Evolutionary conservation across 2,888 invertebrate genomes (phyloP), one percentile per base, ranked within the genome.

Genomic region (Ornithoptera alexandrae): DNA sequence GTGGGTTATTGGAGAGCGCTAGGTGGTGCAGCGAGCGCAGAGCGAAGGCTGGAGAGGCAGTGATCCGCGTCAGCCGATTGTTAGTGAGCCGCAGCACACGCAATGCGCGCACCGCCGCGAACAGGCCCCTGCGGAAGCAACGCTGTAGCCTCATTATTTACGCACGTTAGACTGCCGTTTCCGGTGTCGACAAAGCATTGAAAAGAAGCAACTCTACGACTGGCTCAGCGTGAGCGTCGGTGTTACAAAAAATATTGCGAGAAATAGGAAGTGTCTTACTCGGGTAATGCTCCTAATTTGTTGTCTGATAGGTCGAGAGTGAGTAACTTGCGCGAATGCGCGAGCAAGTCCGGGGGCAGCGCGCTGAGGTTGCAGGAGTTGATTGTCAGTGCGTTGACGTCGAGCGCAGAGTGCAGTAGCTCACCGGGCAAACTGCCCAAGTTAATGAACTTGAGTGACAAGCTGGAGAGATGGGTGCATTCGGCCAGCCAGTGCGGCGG

Each of bases 1-100:
- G 79, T 61, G 77, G 77, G 72, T 80, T 81, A 69, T 67, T 42
- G 20, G 67, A 70, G 50, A 79, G 74, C 61, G n/a, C 72, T 50
- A 76, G 71, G 42, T 46, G 17, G 46, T 65, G 73, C 69, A 75
- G 69, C 65, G 72, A 77, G 73, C 56, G 68, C 62, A 75, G 71
- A 36, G 61, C 56, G 42, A 58, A 69, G 63, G 77, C 73, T 65
- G 68, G 62, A 46, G 42, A 71, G 60, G 74, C 74, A 18, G 72
- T 68, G 20, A 17, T 62, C n/a, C 61, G 57, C 62, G 36, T 12
- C 62, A 77, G 75, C 22, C 24, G 50, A 70, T 74, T 76, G 63
- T 53, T 18, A 4, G 70, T 30, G 67, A 74, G 69, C 22, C 62
- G 39, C 62, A 78, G 68, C 62, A 39, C 30, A 62, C 64, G 68